Evolutionary conservation across 2,888 invertebrate genomes (phyloP).

Genomic region (Mimas tiliae): DNA sequence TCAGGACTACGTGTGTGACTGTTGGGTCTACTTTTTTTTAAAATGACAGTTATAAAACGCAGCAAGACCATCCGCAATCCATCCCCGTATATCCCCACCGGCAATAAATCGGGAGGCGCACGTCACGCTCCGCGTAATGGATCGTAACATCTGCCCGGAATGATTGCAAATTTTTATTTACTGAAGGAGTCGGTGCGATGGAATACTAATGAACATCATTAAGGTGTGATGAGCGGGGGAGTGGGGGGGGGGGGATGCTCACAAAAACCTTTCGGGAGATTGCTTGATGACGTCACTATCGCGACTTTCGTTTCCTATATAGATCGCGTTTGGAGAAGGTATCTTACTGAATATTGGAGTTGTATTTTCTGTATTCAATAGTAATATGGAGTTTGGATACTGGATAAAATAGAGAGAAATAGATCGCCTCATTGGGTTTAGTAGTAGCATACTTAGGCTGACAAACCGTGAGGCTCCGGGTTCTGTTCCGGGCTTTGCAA

Average conservation of each 20-base stretch:
- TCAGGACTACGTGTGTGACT: no score
- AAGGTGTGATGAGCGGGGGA: conserved; percentile 30
- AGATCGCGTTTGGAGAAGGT: not conserved
- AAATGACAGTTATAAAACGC: not conserved
- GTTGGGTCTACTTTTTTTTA: no score
- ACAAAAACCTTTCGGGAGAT: conserved; percentile 24
- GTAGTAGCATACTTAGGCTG: no score
- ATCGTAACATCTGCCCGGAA: conserved; percentile 55
- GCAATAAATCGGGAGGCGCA: conserved; percentile 29
- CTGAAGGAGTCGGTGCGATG: conserved; percentile 42
- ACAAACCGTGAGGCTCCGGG: no score
- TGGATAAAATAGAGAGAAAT: no score
- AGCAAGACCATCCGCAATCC: not conserved
- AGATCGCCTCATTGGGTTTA: no score
- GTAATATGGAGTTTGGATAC: no score
- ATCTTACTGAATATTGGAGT: not conserved
- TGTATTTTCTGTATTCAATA: not conserved
- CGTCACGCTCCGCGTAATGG: conserved; percentile 55
- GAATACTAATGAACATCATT: conserved; percentile 61
- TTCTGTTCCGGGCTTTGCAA: no score
- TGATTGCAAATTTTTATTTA: conserved; percentile 65
- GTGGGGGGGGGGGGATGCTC: not conserved
- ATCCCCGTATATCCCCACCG: conserved; percentile 5
- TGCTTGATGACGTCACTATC: conserved; percentile 21
- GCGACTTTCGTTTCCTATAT: conserved; percentile 14